A percentile compares a stretch with the other conserved stretches of the same genome.
phyloP scores from a whole-genome alignment of 2,113 vertebrate species.

The Pitta sordida region DNA sequence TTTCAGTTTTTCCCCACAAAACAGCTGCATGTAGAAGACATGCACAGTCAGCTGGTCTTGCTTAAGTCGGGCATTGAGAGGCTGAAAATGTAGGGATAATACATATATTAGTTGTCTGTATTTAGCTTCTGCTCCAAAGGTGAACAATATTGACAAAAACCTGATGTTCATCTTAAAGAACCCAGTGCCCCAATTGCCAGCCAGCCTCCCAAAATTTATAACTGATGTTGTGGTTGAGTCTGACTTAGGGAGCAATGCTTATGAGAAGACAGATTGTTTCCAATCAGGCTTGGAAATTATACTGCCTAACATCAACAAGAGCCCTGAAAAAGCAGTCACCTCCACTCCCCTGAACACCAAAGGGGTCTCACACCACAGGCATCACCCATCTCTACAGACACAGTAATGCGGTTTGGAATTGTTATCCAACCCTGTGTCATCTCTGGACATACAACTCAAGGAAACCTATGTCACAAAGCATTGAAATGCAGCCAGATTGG shows the following conservation, averaged over 20 bases:
- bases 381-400: no score
- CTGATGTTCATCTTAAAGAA: no score
- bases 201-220: no score
- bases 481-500: background rate
- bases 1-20: background rate
- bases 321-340: background rate
- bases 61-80: background rate
- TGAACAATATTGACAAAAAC: no score
- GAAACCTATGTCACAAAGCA: background rate
- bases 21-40: background rate
- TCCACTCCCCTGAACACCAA: fast-evolving
- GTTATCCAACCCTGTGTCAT: fast-evolving
- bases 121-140: no score
- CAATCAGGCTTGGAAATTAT: background rate
- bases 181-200: no score
- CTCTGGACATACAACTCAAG: background rate
- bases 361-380: fast-evolving
- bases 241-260: background rate
- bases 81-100: background rate
- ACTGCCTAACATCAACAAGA: fast-evolving
- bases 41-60: background rate
- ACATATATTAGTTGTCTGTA: no score
- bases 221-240: background rate
- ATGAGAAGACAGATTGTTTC: background rate
- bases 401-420: fast-evolving